phyloP scores from a whole-genome alignment of 1,140 invertebrate genomes.

The Glossosoma conforme region DNA sequence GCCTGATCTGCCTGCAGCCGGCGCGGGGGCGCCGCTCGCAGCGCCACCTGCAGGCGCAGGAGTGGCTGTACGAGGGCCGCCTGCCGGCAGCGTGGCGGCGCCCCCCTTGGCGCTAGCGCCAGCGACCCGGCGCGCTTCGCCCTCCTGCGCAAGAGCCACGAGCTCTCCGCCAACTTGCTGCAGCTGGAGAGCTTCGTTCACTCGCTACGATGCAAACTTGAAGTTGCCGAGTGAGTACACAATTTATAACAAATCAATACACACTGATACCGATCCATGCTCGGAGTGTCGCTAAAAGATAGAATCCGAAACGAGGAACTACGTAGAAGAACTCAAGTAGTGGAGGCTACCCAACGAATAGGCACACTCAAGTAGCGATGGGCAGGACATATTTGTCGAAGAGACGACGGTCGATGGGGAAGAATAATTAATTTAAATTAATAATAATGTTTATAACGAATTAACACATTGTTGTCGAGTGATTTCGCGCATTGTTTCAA shows the following conservation, averaged over 20 bases:
- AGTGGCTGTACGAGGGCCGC: conserved; percentile 79
- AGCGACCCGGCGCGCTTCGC: conserved; percentile 45
- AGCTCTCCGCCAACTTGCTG: conserved; percentile 64
- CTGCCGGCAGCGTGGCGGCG: conserved; percentile 54
- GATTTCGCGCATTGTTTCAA: no score
- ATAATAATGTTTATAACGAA: no score
- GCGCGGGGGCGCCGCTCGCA: conserved; percentile 62
- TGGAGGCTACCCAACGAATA: no score
- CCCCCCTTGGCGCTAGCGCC: conserved; percentile 38
- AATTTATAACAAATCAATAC: background rate
- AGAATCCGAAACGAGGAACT: no score
- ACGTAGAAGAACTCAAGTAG: no score
- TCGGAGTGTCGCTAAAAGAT: no score
- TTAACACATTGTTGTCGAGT: no score
- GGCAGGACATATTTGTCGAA: no score
- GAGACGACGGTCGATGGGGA: no score
- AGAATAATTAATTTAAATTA: no score
- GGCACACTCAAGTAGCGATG: no score
- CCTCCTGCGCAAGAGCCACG: conserved; percentile 61
- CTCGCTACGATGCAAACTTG: conserved; percentile 67
- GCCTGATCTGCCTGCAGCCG: conserved; percentile 80
- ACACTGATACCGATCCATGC: conserved; percentile 16
- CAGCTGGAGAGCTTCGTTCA: conserved; percentile 65
- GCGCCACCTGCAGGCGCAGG: conserved; percentile 78
- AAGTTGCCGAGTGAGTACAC: conserved; percentile 65